These are phyloP conservation scores for Brachionus sp. DNA, from an alignment of 1,140 invertebrate genomes.

Conservation along the genomic window DNA sequence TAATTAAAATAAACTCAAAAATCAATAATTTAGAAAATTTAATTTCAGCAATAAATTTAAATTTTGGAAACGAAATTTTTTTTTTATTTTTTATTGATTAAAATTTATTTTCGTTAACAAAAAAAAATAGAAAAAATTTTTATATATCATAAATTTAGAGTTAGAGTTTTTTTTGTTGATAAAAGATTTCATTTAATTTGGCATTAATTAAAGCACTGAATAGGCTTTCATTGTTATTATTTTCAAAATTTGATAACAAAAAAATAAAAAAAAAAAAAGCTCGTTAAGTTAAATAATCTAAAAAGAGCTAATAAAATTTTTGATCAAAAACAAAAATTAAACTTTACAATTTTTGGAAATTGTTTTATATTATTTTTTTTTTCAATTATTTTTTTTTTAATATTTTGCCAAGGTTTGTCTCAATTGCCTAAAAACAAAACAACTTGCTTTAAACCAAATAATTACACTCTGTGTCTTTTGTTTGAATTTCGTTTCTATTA, in stretches of 20 bases:
- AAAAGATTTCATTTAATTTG: too few relatives aligned
- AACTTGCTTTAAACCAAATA: not conserved
- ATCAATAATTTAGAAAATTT: too few relatives aligned
- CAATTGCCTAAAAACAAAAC: not conserved
- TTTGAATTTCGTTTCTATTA: not conserved
- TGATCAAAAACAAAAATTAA: not conserved
- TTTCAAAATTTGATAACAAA: not conserved
- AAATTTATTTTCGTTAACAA: too few relatives aligned
- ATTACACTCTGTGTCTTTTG: not conserved
- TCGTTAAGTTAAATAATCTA: not conserved
- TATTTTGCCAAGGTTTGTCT: not conserved
- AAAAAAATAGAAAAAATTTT: too few relatives aligned
- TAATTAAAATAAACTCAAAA: too few relatives aligned
- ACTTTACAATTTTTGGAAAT: not conserved
- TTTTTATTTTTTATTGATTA: too few relatives aligned
- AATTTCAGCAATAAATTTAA: too few relatives aligned
- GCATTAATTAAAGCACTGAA: too few relatives aligned
- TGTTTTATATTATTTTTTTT: not conserved
- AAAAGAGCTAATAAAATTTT: not conserved
- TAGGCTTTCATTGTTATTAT: too few relatives aligned
- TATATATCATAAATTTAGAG: too few relatives aligned
- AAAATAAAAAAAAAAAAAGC: not conserved
- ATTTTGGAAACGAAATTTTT: too few relatives aligned
- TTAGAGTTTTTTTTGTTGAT: too few relatives aligned
- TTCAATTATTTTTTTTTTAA: not conserved